Conservation (phyloP, 2,113 vertebrate genomes). For the Pao palembangensis region DNA sequence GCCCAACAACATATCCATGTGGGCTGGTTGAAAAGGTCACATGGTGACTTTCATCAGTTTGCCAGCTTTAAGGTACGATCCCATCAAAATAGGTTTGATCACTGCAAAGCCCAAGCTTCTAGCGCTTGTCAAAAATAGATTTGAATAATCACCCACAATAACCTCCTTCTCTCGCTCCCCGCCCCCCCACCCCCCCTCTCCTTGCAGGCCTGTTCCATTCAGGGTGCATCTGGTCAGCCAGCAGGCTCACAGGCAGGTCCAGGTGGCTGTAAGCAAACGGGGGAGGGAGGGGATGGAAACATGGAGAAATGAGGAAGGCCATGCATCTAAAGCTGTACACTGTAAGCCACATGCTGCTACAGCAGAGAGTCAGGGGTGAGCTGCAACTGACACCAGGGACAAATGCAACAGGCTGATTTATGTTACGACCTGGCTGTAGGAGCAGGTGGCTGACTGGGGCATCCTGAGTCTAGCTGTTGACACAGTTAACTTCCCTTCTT, state of each 20-base stretch:
- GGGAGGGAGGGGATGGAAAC: conserved; percentile 17
- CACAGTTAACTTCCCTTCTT: too few relatives aligned
- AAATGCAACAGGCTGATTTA: conserved; percentile 3
- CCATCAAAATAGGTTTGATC: too few relatives aligned
- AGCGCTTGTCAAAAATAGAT: conserved; percentile 31
- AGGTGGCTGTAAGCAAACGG: conserved; percentile 54
- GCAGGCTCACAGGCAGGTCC: conserved; percentile 68
- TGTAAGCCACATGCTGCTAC: conserved; percentile 30
- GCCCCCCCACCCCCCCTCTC: conserved; percentile 10
- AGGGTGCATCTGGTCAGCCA: conserved; percentile 74
- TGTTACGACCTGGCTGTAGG: conserved; percentile 21
- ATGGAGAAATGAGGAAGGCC: conserved; percentile 42
- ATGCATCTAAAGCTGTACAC: conserved; percentile 36
- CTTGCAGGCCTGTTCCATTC: conserved; percentile 53
- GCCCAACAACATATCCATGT: too few relatives aligned
- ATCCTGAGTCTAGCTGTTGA: not conserved
- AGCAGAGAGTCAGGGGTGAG: conserved; percentile 14
- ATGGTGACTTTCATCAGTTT: too few relatives aligned
- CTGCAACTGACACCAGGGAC: conserved; percentile 18
- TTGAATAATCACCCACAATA: conserved; percentile 32
- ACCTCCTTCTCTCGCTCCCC: too few relatives aligned
- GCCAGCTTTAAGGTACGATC: too few relatives aligned
- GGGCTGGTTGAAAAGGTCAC: too few relatives aligned
- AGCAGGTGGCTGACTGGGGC: conserved; percentile 14
- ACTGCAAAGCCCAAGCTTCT: not conserved